These are phyloP conservation scores for Heliconius nattereri DNA, from an alignment of 1,140 invertebrate species.

Conservation along the genomic window DNA sequence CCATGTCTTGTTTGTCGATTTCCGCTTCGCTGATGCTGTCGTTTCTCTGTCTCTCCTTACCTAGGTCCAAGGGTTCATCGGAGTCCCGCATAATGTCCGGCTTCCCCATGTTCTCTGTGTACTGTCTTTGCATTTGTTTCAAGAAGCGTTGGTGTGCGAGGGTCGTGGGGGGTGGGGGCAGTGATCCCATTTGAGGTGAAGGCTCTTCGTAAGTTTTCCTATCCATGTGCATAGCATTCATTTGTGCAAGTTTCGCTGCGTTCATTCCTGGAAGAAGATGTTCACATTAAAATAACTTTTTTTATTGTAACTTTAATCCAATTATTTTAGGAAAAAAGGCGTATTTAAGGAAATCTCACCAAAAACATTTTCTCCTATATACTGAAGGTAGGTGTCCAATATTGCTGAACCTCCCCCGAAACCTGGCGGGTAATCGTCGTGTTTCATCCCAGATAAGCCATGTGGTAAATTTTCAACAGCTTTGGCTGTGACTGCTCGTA, in stretches of 20 bases:
- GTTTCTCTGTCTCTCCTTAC: conserved; percentile 71
- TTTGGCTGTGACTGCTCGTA: conserved; percentile 84
- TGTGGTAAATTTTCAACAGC: conserved; percentile 81
- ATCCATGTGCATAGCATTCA: conserved; percentile 86
- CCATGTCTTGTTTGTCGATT: conserved; percentile 57
- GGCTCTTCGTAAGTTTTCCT: conserved; percentile 77
- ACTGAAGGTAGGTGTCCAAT: conserved; percentile 91
- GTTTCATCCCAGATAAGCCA: conserved; percentile 59
- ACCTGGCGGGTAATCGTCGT: conserved; percentile 79
- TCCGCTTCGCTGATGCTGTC: conserved; percentile 62
- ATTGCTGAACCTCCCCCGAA: conserved; percentile 87
- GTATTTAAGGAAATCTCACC: conserved; percentile 60
- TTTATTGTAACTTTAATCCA: neutral
- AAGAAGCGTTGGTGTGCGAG: conserved; percentile 82
- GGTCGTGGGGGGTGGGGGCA: conserved; percentile 74
- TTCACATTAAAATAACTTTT: conserved; percentile 77
- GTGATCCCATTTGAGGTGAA: conserved; percentile 74
- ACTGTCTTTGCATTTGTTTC: conserved; percentile 83
- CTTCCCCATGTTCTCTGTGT: conserved; percentile 69
- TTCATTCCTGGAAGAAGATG: conserved; percentile 80
- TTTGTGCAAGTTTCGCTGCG: conserved; percentile 86
- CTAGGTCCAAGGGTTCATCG: conserved; percentile 76
- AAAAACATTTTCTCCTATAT: conserved; percentile 90
- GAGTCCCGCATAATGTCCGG: conserved; percentile 72
- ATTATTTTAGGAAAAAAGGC: neutral